phyloP scores from a whole-genome alignment of 2,888 invertebrate species.

The Orchestes rusci region DNA sequence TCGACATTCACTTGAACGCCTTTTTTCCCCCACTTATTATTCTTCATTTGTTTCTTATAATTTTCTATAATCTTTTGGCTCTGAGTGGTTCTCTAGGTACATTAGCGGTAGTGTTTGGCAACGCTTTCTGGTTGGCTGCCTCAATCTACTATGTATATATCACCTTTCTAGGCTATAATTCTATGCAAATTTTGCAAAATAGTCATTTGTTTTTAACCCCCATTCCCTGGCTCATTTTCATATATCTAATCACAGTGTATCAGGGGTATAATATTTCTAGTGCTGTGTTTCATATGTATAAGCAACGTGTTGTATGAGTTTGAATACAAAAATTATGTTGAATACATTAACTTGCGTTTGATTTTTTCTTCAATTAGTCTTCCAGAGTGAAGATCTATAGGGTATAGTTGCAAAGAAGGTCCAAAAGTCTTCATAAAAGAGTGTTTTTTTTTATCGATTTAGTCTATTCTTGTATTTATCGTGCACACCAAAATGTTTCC shows the following conservation, averaged over 20 bases:
- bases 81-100: slow-evolving; percentile 21
- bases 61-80: slow-evolving; percentile 61
- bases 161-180: slow-evolving; percentile 92
- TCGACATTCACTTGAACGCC: slow-evolving; percentile 97
- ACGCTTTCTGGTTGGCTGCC: slow-evolving; percentile 86
- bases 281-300: slow-evolving; percentile 74
- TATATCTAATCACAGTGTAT: slow-evolving; percentile 68
- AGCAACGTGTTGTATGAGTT: slow-evolving; percentile 64
- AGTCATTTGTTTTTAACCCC: slow-evolving; percentile 78
- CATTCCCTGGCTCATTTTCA: slow-evolving; percentile 64
- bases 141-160: slow-evolving; percentile 89
- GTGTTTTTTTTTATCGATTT: too few species aligned
- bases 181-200: slow-evolving; percentile 77
- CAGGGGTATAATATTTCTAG: slow-evolving; percentile 77
- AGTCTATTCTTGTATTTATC: too few species aligned
- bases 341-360: too few species aligned
- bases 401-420: too few species aligned
- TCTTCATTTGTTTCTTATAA: slow-evolving; percentile 85
- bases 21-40: slow-evolving; percentile 95
- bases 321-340: too few species aligned
- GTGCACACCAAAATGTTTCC: too few species aligned
- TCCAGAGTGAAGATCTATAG: too few species aligned
- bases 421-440: too few species aligned
- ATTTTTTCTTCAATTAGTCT: too few species aligned
- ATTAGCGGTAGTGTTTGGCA: slow-evolving; percentile 54